Percentiles rank a stretch among this genome's conserved stretches.
Conservation (phyloP, 2,113 vertebrate species). For the Colossoma macropomum region DNA sequence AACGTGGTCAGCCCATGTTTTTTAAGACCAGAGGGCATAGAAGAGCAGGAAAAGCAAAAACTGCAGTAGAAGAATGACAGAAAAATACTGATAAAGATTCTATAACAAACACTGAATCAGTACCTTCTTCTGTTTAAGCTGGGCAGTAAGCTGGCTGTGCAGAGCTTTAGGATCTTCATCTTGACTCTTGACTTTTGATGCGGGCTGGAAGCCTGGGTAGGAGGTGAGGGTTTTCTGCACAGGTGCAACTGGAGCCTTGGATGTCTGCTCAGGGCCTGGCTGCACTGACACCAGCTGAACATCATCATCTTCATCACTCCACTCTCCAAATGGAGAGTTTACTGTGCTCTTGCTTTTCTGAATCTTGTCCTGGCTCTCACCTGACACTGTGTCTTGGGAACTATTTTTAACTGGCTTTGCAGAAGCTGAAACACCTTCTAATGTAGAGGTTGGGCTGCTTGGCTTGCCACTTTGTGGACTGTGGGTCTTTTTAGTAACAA, state of each 20-base stretch:
- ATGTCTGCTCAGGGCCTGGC: slow-evolving; percentile 58
- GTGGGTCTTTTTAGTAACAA: background rate
- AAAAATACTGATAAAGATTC: too few relatives aligned
- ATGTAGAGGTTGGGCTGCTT: background rate
- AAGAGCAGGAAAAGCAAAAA: too few relatives aligned
- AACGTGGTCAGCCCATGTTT: too few relatives aligned
- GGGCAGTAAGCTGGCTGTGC: slow-evolving; percentile 72
- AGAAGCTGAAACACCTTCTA: slow-evolving; percentile 15
- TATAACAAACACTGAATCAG: background rate
- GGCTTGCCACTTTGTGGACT: background rate
- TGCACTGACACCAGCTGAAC: slow-evolving; percentile 65
- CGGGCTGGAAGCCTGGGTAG: slow-evolving; percentile 69
- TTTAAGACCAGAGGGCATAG: too few relatives aligned
- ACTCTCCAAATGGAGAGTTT: background rate
- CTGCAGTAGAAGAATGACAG: too few relatives aligned
- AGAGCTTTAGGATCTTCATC: slow-evolving; percentile 62
- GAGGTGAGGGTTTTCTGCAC: slow-evolving; percentile 71
- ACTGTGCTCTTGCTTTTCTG: background rate
- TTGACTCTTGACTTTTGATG: slow-evolving; percentile 31
- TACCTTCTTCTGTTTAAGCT: slow-evolving; percentile 92
- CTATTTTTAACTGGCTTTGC: background rate
- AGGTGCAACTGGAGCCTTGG: slow-evolving; percentile 48
- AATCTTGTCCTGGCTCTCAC: slow-evolving; percentile 12
- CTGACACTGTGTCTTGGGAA: background rate
- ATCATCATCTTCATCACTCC: slow-evolving; percentile 64